Base-by-base conservation (phyloP, 2,888 invertebrate genomes). In the Latrodectus elegans region DNA sequence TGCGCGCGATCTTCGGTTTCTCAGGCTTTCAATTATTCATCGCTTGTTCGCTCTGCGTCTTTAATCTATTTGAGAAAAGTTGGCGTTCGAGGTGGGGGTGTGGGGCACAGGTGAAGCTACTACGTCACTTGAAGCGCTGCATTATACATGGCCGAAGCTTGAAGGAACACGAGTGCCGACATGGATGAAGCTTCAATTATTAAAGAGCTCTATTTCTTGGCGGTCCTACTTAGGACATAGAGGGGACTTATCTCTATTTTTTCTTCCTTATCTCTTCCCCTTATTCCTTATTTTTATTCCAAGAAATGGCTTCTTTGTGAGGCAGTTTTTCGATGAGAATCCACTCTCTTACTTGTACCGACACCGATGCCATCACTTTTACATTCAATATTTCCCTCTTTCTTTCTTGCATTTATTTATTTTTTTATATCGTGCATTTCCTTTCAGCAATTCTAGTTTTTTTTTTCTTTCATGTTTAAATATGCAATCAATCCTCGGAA, bases 61-160 rank as follows among this genome's bases (percentile, higher is more conserved):
- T 87, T 87, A 87, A 86, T 77, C 81, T 87, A 81, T 87, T 87
- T 77, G 86, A 81, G 76, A 81, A 81, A 70, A 70, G 60, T 15
- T 15, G 60, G 60, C n/a, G 60, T 60, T 38, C 4, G 38, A 60
- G 60, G 14, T 60, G n/a, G 49, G 76, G 78, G 51, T 60, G 8
- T 76, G 67, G 71, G 65, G 72, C 22, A 14, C 55, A 74, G 75
- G 51, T 26, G 75, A 55, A 49, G 77, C 65, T 78, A 49, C 77
- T 67, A 53, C 86, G 76, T 76, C 75, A 77, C 71, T 72, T 81
- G 76, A 76, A 73, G 84, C 52, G 75, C 68, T 86, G 86, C 86
- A 86, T 86, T 86, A 86, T 86, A 86, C 81, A 86, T 86, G 49
- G 81, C 80, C 75, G 64, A 52, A 79, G 85, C 80, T 86, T 80